phyloP scores from a whole-genome alignment of 2,888 invertebrate species.

The Arge pagana region DNA sequence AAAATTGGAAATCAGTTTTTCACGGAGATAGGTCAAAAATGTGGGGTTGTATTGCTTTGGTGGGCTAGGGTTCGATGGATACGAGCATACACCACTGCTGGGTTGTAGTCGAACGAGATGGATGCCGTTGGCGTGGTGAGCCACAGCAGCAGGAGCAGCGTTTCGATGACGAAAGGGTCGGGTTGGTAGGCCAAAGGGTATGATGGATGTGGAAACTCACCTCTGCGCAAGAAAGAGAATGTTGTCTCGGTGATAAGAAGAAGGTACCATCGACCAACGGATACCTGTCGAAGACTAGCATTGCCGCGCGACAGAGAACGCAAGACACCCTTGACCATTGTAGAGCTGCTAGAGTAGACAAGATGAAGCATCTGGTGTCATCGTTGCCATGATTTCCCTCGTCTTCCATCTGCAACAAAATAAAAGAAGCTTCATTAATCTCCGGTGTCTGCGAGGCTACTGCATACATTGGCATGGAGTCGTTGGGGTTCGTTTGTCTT shows the following conservation, averaged over 20 bases:
- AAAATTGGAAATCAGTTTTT: no score
- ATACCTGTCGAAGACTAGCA: slow-evolving; percentile 96
- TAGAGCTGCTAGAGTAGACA: slow-evolving; percentile 91
- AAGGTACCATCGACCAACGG: slow-evolving; percentile 97
- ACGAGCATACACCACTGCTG: no score
- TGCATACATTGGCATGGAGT: no score
- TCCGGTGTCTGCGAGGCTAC: not conserved
- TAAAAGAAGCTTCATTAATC: slow-evolving; percentile 28
- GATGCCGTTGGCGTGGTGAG: no score
- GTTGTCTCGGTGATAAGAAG: slow-evolving; percentile 93
- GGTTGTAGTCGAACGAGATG: no score
- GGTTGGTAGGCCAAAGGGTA: no score
- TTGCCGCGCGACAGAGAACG: slow-evolving; percentile 84
- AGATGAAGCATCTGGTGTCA: slow-evolving; percentile 93
- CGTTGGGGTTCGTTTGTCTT: not conserved
- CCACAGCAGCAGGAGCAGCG: no score
- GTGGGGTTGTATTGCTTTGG: no score
- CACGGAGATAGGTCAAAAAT: no score
- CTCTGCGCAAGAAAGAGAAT: slow-evolving; percentile 85
- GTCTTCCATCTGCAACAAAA: slow-evolving; percentile 87
- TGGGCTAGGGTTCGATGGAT: no score
- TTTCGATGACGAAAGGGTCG: no score
- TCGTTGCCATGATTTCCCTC: slow-evolving; percentile 98
- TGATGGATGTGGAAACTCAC: no score
- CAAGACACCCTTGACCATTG: slow-evolving; percentile 85